Percentiles rank a stretch among this genome's conserved stretches.
Evolutionary conservation across 2,797 vertebrate species (phyloP).

Genomic region (Benthosema pterotum): DNA sequence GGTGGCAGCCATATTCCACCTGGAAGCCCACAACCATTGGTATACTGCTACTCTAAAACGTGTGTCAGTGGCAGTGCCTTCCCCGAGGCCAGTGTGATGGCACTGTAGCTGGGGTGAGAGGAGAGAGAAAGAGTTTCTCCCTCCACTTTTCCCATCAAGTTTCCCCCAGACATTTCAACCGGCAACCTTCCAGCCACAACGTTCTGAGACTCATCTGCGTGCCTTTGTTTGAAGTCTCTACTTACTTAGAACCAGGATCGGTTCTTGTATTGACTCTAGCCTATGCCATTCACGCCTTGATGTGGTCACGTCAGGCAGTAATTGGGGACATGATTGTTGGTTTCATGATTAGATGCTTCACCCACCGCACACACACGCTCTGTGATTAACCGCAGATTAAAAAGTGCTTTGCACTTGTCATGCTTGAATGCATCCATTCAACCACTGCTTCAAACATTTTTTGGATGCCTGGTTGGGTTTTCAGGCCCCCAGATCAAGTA

Average conservation of each 20-base stretch:
- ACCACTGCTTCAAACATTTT: neutral
- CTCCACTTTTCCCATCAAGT: neutral
- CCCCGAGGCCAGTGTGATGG: neutral
- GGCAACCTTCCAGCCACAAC: neutral
- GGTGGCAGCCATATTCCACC: no score
- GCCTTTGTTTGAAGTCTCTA: no score
- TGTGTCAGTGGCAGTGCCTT: neutral
- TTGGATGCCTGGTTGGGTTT: neutral
- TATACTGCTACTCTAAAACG: no score
- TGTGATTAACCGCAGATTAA: constrained; percentile 27
- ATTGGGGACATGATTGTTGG: constrained; percentile 17
- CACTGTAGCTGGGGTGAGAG: neutral
- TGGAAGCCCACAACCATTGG: no score
- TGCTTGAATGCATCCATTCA: constrained; percentile 2
- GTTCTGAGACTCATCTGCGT: no score
- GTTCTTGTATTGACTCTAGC: neutral
- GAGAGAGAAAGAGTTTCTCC: neutral
- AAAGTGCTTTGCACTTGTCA: constrained; percentile 24
- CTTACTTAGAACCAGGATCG: neutral
- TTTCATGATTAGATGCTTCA: constrained; percentile 13
- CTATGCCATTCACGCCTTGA: neutral
- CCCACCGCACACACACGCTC: constrained; percentile 8
- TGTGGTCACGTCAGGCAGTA: constrained; percentile 13
- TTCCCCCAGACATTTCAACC: neutral
- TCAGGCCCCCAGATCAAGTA: constrained; percentile 8